A percentile compares a stretch with the other conserved stretches of the same genome.
Conservation (phyloP, 2,113 vertebrate genomes). For the Chlorodrepanis virens region DNA sequence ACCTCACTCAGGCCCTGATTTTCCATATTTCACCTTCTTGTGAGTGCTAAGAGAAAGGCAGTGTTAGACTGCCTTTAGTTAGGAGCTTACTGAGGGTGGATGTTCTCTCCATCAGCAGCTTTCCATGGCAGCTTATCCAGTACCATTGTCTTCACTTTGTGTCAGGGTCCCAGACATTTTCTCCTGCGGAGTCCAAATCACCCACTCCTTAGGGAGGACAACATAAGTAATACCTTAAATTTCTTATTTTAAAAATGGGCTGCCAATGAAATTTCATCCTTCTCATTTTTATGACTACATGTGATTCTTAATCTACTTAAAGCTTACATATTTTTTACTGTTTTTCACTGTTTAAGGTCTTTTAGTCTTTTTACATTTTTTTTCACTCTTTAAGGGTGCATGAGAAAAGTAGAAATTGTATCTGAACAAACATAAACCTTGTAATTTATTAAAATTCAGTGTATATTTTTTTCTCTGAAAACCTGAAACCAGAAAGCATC, state of each 20-base stretch:
- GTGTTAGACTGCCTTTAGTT: not conserved
- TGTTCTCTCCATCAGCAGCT: not conserved
- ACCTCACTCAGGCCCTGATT: not conserved
- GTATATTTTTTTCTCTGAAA: not conserved
- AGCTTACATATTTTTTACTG: not conserved
- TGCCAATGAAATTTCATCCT: not conserved
- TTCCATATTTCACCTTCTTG: not conserved
- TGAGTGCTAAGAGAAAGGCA: not conserved
- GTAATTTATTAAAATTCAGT: not conserved
- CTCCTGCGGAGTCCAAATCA: not conserved
- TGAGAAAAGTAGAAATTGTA: not conserved
- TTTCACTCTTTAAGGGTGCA: not conserved
- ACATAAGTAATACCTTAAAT: not conserved
- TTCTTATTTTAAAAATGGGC: not conserved
- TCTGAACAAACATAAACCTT: not conserved
- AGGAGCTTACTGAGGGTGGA: rapidly evolving
- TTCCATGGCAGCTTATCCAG: not conserved
- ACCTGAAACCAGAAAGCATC: not conserved
- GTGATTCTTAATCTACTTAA: not conserved
- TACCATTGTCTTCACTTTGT: not conserved
- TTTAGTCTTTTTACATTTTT: not conserved
- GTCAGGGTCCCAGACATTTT: not conserved
- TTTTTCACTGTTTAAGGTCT: not conserved
- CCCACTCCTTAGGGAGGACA: not conserved
- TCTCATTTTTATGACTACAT: not conserved